A percentile compares a stretch with the other conserved stretches of the same genome.
These are phyloP conservation scores for Drosophila bocki DNA, from an alignment of 1,140 invertebrate species.

Conservation along the genomic window DNA sequence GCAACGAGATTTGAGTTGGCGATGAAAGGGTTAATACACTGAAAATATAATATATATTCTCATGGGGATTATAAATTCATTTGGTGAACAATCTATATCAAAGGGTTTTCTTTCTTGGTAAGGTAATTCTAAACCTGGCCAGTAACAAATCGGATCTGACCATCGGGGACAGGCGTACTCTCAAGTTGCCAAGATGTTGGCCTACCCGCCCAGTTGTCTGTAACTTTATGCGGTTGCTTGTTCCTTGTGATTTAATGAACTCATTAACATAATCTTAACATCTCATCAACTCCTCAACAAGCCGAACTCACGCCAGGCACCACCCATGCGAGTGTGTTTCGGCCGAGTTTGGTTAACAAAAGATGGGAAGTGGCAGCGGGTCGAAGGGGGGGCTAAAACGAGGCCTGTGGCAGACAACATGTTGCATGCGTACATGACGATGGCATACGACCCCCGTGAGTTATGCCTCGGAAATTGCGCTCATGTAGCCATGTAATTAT, in stretches of 20 bases:
- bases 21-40: slow-evolving; percentile 4
- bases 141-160: not conserved
- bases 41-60: not conserved
- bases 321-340: slow-evolving; percentile 15
- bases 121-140: not conserved
- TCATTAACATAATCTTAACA: slow-evolving; percentile 83
- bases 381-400: not conserved
- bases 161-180: not conserved
- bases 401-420: slow-evolving; percentile 58
- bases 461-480: slow-evolving; percentile 73
- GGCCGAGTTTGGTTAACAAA: slow-evolving; percentile 44
- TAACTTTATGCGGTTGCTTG: slow-evolving; percentile 51
- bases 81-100: not conserved
- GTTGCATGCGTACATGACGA: slow-evolving; percentile 59
- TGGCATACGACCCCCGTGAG: slow-evolving; percentile 38
- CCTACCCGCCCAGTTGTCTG: slow-evolving; percentile 25
- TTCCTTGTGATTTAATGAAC: slow-evolving; percentile 78
- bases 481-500: slow-evolving; percentile 79
- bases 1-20: slow-evolving; percentile 24
- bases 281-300: slow-evolving; percentile 75
- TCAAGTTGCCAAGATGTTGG: not conserved
- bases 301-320: slow-evolving; percentile 49
- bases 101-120: not conserved
- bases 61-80: not conserved
- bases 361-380: slow-evolving; percentile 1